Base-by-base conservation (phyloP, 1,140 invertebrate species). In the Lasioglossum baleicum region DNA sequence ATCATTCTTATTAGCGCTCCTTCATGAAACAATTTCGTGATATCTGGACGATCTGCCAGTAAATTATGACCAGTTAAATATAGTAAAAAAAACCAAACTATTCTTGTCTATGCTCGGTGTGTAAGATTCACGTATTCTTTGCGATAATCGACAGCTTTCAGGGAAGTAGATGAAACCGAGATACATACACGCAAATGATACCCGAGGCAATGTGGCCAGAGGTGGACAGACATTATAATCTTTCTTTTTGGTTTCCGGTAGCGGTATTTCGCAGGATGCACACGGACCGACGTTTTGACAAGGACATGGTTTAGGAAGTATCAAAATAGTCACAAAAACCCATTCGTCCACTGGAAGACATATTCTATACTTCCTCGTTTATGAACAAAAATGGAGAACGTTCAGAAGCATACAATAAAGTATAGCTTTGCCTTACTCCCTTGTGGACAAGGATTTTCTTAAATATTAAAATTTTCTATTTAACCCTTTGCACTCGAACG, bases 251-350 rank as follows among this genome's bases (percentile, higher is more conserved):
- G 13, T 42, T 17, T 69, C 67, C 74, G 31, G 35, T 31, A 20
- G 20, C 10, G 42, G 17, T 13, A 13, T 7, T 10, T 11, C 10
- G 13, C 26, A 48, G 42, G 42, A 76, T 60, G 11, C n/a, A 6
- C 2, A 1, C 3, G n/a, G 11, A 68, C 22, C 22, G 22, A 13
- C 4, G 67, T 48, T 48, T 17, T 40, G 22, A 68, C 48, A n/a
- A 75, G 22, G 20, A 58, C 48, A 48, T 40, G 22, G 22, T 68
- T 75, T 68, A 68, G 5, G n/a, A 48, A 60, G 44, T 58, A 68
- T 60, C 40, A 35, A 22, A 40, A 40, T 7, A 17, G 35, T 69
- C 17, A 17, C 4, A 17, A 17, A 6, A 44, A 60, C 44, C 44
- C 8, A 13, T 48, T 48, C 13, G 13, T 11, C 11, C 44, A 48